A percentile compares a stretch with the other conserved stretches of the same genome.
Conservation (phyloP, 2,888 invertebrate species). For the Bellardia pandia region DNA sequence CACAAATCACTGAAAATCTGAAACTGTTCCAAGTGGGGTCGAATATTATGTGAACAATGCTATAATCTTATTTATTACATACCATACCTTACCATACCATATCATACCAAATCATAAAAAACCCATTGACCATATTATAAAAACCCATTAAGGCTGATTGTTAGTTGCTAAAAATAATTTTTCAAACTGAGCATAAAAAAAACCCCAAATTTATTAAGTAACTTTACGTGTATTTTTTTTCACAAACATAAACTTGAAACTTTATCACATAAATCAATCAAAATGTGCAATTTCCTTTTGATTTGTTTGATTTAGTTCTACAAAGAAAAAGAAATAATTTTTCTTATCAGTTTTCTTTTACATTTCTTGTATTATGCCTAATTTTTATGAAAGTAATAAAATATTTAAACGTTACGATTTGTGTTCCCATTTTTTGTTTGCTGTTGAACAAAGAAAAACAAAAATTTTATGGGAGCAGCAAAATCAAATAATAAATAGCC, state of each 20-base stretch:
- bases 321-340: background rate
- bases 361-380: background rate
- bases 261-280: constrained; percentile 41
- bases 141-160: constrained; percentile 20
- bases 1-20: too few species aligned
- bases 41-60: too few species aligned
- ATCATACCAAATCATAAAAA: too few species aligned
- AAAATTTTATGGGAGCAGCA: background rate
- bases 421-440: background rate
- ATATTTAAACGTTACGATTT: constrained; percentile 21
- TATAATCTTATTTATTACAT: too few species aligned
- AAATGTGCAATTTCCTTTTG: constrained; percentile 22
- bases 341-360: background rate
- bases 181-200: background rate
- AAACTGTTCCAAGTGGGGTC: too few species aligned
- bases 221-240: background rate
- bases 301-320: background rate
- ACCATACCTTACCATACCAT: too few species aligned
- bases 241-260: constrained; percentile 24
- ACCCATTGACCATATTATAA: background rate
- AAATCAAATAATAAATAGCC: constrained; percentile 50
- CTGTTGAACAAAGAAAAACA: background rate
- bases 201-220: background rate
- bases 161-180: constrained; percentile 25
- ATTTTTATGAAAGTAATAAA: constrained; percentile 30